These are phyloP conservation scores for Catalaphyllia jardinei DNA, from an alignment of 64 coral and sea anemone species.

Conservation along the genomic window DNA sequence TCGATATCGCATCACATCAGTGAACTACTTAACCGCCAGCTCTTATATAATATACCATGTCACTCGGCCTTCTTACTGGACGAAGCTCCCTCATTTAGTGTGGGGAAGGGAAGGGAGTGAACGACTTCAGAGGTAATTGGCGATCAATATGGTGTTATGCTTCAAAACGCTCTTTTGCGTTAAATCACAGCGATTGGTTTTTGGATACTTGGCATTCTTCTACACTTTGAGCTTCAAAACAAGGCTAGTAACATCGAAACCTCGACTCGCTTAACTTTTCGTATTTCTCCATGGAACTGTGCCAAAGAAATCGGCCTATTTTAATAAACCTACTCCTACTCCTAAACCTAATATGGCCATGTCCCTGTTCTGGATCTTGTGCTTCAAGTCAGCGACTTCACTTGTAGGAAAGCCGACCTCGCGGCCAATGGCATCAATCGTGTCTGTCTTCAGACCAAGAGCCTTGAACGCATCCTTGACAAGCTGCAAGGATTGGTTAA, in stretches of 20 bases:
- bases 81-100: neutral
- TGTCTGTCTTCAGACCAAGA: too few relatives aligned
- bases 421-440: neutral
- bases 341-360: neutral
- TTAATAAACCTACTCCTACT: neutral
- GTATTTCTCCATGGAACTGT: slow-evolving; percentile 17
- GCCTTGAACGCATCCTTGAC: too few relatives aligned
- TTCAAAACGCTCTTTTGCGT: neutral
- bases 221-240: slow-evolving; percentile 19
- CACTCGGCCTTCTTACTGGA: neutral
- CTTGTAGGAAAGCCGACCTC: neutral
- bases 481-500: too few relatives aligned
- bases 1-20: slow-evolving; percentile 3
- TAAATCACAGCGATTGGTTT: slow-evolving; percentile 11
- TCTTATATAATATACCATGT: neutral
- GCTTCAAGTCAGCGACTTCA: neutral
- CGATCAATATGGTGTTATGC: neutral
- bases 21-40: neutral
- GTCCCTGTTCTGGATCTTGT: neutral
- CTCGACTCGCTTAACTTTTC: slow-evolving; percentile 11
- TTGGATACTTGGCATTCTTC: slow-evolving; percentile 8
- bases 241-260: slow-evolving; percentile 14
- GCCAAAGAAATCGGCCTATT: slow-evolving; percentile 12
- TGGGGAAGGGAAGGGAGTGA: neutral
- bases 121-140: neutral